Evolutionary conservation across 2,113 vertebrate genomes (phyloP).

Genomic region (Natator depressus): DNA sequence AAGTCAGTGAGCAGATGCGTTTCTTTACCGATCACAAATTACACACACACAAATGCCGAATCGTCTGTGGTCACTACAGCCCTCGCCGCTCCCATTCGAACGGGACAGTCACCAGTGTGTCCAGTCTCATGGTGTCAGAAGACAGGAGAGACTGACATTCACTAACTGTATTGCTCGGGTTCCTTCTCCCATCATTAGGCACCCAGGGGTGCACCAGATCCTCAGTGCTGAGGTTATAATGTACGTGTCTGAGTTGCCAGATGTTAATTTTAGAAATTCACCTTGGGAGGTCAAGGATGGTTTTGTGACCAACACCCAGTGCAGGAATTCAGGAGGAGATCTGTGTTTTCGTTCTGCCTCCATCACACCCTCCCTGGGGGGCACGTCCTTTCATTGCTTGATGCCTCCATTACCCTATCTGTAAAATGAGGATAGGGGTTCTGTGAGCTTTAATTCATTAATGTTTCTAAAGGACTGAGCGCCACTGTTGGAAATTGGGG

Average conservation of each 20-base stretch:
- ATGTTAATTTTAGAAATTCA: not conserved
- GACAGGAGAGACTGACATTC: not conserved
- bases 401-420: not conserved
- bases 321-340: not conserved
- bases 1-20: not conserved
- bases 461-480: not conserved
- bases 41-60: not conserved
- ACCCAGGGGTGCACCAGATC: not conserved
- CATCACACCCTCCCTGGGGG: not conserved
- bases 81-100: not conserved
- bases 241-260: not conserved
- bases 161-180: not conserved
- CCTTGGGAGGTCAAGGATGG: not conserved
- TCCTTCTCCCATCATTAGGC: not conserved
- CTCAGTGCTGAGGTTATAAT: not conserved
- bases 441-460: not conserved
- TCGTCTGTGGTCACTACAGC: not conserved
- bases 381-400: not conserved
- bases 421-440: not conserved
- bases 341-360: not conserved
- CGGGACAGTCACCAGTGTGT: fast-evolving
- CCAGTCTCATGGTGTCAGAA: not conserved
- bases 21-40: not conserved
- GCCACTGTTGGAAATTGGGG: not conserved
- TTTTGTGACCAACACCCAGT: not conserved